These are phyloP conservation scores for Eurystomus gularis DNA, from an alignment of 2,113 vertebrate species.

Conservation along the genomic window DNA sequence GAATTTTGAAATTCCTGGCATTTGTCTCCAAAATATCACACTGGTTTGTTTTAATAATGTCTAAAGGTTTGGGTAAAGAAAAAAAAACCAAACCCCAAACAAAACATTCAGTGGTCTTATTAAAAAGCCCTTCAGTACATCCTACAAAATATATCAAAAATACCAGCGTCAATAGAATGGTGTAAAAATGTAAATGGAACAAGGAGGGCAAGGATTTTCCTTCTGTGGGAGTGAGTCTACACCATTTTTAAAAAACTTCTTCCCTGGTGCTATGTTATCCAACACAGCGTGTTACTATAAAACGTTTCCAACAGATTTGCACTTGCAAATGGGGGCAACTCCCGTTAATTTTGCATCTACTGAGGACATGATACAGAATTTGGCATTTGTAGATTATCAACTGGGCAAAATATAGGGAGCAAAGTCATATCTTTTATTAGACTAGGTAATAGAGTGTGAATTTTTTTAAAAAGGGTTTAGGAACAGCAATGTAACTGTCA, in stretches of 20 bases:
- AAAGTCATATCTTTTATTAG: neutral
- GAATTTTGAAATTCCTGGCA: neutral
- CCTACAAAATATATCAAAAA: neutral
- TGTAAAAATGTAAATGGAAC: neutral
- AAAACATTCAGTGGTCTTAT: neutral
- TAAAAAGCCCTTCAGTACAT: constrained; percentile 9
- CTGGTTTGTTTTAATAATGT: constrained; percentile 3
- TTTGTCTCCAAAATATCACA: constrained; percentile 21
- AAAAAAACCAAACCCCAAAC: neutral
- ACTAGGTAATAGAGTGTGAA: neutral
- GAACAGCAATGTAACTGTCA: neutral
- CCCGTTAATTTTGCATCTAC: neutral
- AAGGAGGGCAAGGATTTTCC: neutral
- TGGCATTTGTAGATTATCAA: neutral
- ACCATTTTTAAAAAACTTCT: neutral
- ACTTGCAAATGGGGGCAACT: neutral
- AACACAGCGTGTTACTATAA: constrained; percentile 1
- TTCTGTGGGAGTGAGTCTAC: neutral
- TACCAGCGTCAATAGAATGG: neutral
- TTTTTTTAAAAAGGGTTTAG: neutral
- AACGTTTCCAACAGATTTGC: neutral
- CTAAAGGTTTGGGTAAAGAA: constrained; percentile 5
- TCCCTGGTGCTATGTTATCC: neutral
- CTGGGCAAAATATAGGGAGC: neutral
- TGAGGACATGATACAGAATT: neutral